Conservation (phyloP, 92 coral and sea anemone species). For the Umimayanthus kanabou region DNA sequence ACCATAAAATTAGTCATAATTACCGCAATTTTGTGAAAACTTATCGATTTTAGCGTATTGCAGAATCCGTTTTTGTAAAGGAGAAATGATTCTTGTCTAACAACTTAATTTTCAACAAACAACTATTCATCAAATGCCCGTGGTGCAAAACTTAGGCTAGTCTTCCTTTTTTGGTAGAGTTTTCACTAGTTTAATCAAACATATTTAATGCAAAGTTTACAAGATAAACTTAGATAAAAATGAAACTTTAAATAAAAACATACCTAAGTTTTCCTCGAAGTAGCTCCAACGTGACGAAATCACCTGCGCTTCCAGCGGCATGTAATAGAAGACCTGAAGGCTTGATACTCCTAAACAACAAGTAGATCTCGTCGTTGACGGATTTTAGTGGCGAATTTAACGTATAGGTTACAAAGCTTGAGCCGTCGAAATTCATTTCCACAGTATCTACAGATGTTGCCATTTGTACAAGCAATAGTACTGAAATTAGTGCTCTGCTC, state of each 20-base stretch:
- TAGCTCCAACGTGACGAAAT: slow-evolving; percentile 89
- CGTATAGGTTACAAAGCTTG: slow-evolving; percentile 68
- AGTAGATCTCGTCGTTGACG: slow-evolving; percentile 51
- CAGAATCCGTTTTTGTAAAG: neutral
- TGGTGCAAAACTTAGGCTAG: neutral
- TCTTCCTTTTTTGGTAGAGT: neutral
- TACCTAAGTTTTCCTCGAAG: slow-evolving; percentile 94
- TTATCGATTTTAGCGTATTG: neutral
- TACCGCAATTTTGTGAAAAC: slow-evolving; percentile 3
- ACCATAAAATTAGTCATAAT: slow-evolving; percentile 12
- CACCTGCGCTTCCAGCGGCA: slow-evolving; percentile 73
- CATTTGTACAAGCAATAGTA: slow-evolving; percentile 32
- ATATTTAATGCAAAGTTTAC: slow-evolving; percentile 21
- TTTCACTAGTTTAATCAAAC: neutral
- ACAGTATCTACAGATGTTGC: slow-evolving; percentile 21
- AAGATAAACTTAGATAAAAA: slow-evolving; percentile 26
- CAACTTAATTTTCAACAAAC: neutral
- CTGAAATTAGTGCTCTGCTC: slow-evolving; percentile 15
- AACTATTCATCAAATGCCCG: neutral
- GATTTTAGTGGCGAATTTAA: slow-evolving; percentile 48
- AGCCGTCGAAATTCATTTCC: slow-evolving; percentile 72
- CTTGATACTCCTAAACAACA: slow-evolving; percentile 82
- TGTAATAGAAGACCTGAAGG: slow-evolving; percentile 86
- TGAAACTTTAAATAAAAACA: slow-evolving; percentile 26
- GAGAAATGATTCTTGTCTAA: neutral